Percentiles rank a stretch among this genome's conserved stretches.
Conservation (phyloP, 2,113 vertebrate species). For the Oenanthe melanoleuca region DNA sequence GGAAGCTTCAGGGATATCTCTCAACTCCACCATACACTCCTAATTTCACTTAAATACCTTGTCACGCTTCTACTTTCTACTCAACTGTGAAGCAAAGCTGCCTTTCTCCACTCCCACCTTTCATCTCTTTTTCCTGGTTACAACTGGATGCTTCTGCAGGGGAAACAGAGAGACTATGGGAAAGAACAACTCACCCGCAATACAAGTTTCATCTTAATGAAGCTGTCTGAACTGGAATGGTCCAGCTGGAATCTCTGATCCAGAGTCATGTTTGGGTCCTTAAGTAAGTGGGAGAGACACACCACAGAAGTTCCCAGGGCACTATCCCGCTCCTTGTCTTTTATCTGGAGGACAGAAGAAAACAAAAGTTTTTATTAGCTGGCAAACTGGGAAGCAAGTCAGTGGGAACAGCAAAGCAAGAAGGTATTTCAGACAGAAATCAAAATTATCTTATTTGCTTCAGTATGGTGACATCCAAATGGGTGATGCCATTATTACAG, state of each 20-base stretch:
- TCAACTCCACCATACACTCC: not conserved
- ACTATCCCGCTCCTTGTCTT: slow-evolving; percentile 84
- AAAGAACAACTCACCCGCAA: slow-evolving; percentile 79
- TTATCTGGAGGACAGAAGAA: slow-evolving; percentile 74
- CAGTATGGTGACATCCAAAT: not conserved
- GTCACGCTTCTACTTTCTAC: not conserved
- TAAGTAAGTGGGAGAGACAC: slow-evolving; percentile 82
- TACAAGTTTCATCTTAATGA: slow-evolving; percentile 89
- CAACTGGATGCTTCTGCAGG: not conserved
- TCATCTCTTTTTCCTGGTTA: not conserved
- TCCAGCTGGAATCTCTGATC: slow-evolving; percentile 88
- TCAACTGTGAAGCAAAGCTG: not conserved
- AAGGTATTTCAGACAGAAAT: not conserved
- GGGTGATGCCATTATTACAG: not conserved
- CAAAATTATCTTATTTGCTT: not conserved
- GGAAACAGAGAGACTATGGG: accelerated
- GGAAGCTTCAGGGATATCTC: not conserved
- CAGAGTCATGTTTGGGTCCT: slow-evolving; percentile 77
- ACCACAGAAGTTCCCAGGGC: slow-evolving; percentile 81
- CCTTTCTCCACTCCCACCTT: not conserved
- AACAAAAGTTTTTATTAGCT: not conserved
- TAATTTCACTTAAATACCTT: not conserved
- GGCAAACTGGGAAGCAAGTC: not conserved
- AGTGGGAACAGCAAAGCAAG: not conserved
- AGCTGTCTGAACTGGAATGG: slow-evolving; percentile 87